Conservation (phyloP, 1,140 invertebrate genomes). For the Agrypnia vestita region DNA sequence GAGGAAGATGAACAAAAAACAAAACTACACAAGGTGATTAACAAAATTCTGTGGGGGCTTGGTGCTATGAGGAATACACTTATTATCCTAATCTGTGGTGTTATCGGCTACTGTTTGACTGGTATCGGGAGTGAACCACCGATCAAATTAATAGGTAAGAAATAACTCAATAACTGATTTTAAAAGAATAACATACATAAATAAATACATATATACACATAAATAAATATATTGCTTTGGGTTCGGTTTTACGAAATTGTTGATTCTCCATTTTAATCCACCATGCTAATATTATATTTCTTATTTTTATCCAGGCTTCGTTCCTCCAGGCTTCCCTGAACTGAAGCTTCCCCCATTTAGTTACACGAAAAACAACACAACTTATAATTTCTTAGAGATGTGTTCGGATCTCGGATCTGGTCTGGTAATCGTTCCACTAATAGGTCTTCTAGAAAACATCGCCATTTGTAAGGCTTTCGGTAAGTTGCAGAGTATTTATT, state of each 20-base stretch:
- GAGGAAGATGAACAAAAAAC: constrained; percentile 68
- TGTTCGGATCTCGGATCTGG: constrained; percentile 81
- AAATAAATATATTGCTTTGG: no score
- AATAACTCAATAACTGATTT: no score
- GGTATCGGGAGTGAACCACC: constrained; percentile 67
- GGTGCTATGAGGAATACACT: constrained; percentile 84
- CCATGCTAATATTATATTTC: constrained; percentile 2
- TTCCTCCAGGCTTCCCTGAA: constrained; percentile 80
- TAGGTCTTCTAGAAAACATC: constrained; percentile 87
- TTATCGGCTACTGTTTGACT: constrained; percentile 73
- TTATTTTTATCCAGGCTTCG: constrained; percentile 68
- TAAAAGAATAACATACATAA: no score
- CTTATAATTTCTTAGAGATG: constrained; percentile 79
- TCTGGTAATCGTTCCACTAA: constrained; percentile 84
- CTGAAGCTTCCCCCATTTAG: constrained; percentile 79
- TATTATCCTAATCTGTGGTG: constrained; percentile 79
- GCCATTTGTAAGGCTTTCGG: constrained; percentile 88
- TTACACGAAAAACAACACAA: constrained; percentile 72
- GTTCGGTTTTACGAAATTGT: no score
- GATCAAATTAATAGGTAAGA: constrained; percentile 77
- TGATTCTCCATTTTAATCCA: background rate
- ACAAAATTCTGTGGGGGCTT: constrained; percentile 76
- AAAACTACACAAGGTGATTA: constrained; percentile 69
- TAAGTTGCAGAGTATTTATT: constrained; percentile 65
- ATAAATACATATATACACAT: no score